Evolutionary conservation across 2,113 vertebrate genomes (phyloP).

Genomic region (Macquaria australasica): DNA sequence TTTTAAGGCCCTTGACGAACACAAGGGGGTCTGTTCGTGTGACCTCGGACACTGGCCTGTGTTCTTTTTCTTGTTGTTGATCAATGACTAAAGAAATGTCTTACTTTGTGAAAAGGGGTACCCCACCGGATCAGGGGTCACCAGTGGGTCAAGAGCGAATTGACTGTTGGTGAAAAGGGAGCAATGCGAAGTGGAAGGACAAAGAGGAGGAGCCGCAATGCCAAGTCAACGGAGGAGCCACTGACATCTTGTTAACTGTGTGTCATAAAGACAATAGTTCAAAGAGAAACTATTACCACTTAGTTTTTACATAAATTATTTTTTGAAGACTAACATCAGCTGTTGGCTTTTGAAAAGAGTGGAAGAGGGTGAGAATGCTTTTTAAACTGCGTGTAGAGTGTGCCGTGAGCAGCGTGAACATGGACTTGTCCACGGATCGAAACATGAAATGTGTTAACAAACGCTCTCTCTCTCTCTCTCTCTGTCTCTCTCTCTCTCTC

Average conservation of each 20-base stretch:
- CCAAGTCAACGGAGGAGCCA: conserved; percentile 72
- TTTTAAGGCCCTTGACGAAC: conserved; percentile 71
- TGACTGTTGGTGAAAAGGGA: conserved; percentile 46
- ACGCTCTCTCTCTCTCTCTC: conserved; percentile 53
- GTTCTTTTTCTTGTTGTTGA: conserved; percentile 73
- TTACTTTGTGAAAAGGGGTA: conserved; percentile 63
- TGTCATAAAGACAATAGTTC: conserved; percentile 78
- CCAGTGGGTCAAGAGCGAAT: conserved; percentile 59
- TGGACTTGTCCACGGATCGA: conserved; percentile 62
- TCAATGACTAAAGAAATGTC: conserved; percentile 77
- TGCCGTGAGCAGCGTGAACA: conserved; percentile 70
- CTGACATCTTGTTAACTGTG: conserved; percentile 75
- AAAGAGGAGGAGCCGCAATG: conserved; percentile 59
- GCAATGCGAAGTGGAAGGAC: conserved; percentile 25
- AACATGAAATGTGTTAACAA: conserved; percentile 74
- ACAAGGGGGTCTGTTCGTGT: conserved; percentile 63
- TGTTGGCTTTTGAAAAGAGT: conserved; percentile 79
- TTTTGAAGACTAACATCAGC: conserved; percentile 86
- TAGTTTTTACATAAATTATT: conserved; percentile 89
- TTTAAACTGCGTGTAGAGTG: conserved; percentile 74
- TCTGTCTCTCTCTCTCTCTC: conserved; percentile 55
- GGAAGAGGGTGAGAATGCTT: conserved; percentile 79
- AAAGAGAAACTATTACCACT: conserved; percentile 84
- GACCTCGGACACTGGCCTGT: conserved; percentile 75
- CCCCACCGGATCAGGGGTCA: conserved; percentile 52